A percentile compares a stretch with the other conserved stretches of the same genome.
phyloP scores from a whole-genome alignment of 1,140 invertebrate species.

The Paramacrobiotus metropolitanus region DNA sequence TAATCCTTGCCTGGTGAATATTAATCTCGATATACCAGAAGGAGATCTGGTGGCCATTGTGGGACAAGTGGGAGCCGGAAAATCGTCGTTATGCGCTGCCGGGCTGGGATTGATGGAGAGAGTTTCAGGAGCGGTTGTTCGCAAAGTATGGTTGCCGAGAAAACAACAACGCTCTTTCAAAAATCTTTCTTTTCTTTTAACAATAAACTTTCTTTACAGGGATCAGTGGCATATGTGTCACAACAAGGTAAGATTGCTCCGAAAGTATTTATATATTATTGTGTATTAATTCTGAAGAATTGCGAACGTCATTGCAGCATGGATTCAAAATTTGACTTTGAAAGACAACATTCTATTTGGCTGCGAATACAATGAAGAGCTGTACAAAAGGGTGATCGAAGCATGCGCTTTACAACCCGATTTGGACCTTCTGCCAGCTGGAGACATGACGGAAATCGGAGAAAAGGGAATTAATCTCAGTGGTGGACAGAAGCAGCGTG shows the following conservation, averaged over 20 bases:
- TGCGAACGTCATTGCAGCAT: too few relatives aligned
- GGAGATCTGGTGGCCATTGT: conserved; percentile 31
- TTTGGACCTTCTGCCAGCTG: conserved; percentile 19
- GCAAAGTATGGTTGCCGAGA: too few relatives aligned
- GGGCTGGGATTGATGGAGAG: too few relatives aligned
- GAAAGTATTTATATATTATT: too few relatives aligned
- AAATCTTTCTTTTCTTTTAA: too few relatives aligned
- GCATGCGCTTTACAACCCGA: conserved; percentile 16
- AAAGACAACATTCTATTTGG: conserved; percentile 34
- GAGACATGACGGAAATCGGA: conserved; percentile 20
- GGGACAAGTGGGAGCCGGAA: conserved; percentile 27
- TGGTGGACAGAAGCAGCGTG: conserved; percentile 22
- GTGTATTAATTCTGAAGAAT: too few relatives aligned
- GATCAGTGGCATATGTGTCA: conserved; percentile 58
- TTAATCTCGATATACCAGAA: conserved; percentile 21
- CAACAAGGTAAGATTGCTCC: too few relatives aligned
- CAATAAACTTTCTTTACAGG: too few relatives aligned
- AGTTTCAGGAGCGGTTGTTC: too few relatives aligned
- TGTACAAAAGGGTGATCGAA: conserved; percentile 14
- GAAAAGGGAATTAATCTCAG: conserved; percentile 22
- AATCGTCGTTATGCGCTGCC: conserved; percentile 31
- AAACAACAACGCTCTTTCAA: too few relatives aligned
- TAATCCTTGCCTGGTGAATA: conserved; percentile 11
- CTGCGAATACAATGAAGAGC: conserved; percentile 18
- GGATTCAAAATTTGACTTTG: conserved; percentile 32